Percentiles rank a stretch among this genome's conserved stretches.
phyloP scores from a whole-genome alignment of 2,113 vertebrate genomes.

The Bufo gargarizans region DNA sequence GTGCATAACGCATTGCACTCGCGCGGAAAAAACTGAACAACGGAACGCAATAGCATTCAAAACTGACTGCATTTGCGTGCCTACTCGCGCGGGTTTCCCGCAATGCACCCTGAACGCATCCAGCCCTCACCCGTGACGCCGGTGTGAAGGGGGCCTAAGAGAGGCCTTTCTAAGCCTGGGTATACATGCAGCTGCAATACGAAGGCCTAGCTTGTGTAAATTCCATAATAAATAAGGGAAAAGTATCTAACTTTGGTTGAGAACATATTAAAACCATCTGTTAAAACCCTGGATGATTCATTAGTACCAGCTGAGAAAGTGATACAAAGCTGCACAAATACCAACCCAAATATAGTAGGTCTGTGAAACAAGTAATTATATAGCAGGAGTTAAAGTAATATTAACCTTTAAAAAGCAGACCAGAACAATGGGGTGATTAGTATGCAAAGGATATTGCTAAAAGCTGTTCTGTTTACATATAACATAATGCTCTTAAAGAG shows the following conservation, averaged over 20 bases:
- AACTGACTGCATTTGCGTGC: too few relatives aligned
- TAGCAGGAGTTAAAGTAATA: background rate
- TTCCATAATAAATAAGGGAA: background rate
- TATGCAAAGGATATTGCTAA: background rate
- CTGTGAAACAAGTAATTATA: conserved; percentile 1
- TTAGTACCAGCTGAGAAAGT: background rate
- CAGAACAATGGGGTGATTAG: background rate
- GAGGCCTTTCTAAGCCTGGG: too few relatives aligned
- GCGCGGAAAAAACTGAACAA: too few relatives aligned
- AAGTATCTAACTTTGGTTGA: background rate
- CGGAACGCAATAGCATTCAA: too few relatives aligned
- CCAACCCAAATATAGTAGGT: background rate
- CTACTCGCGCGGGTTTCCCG: too few relatives aligned
- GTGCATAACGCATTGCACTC: too few relatives aligned
- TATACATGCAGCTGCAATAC: too few relatives aligned
- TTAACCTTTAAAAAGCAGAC: background rate
- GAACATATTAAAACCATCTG: background rate
- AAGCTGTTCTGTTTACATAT: background rate
- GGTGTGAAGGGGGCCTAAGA: too few relatives aligned
- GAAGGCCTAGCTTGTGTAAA: too few relatives aligned
- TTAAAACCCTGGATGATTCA: conserved; percentile 1
- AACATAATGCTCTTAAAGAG: background rate
- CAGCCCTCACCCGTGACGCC: too few relatives aligned
- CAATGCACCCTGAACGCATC: too few relatives aligned
- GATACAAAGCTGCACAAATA: background rate